Evolutionary conservation across 2,797 vertebrate genomes (phyloP), one percentile per base, ranked within the genome.

Genomic region (Tamandua tetradactyla): DNA sequence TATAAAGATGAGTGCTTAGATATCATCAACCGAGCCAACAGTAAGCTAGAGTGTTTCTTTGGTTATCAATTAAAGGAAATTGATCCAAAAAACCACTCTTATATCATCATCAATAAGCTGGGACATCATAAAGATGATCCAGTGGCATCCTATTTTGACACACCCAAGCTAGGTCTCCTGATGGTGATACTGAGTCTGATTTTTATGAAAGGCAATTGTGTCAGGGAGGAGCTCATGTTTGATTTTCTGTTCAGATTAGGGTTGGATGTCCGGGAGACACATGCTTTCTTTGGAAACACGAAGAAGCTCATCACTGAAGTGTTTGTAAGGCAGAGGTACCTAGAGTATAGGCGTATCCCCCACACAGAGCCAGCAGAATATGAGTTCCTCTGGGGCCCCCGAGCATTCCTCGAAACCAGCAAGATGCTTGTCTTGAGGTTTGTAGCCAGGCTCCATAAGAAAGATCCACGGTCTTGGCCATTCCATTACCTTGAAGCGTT

Each of bases 161-260:
- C 97, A 27, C 98, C 98, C 14, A 99, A 99, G 94, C 96, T 95
- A 7, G 99, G 98, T 1, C 98, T 99, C 8, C 98, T 99, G 37
- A 98, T 98, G 1, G 96, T 98, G 25, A 98, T 99, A 80, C 98
- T 99, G 86, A 98, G 99, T 40, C 95, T 99, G 5, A 98, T 99
- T 82, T 99, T 99, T 92, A 99, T 99, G 99, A 99, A 99, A 25
- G 99, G 99, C 69, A 99, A 99, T 0, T 98, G 96, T 0, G 98
- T 98, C 55, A 98, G 98, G 97, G 99, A 96, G 47, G 89, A 85
- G 5, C 37, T 96, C 59, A 91, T 99, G 84, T 99, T 99, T 98
- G 98, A 98, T 14, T 98, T 98, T 0, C 97, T 99, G 30, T 99
- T 98, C 97, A 99, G 98, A 35, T 98, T 99, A 4, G 97, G 98